Evolutionary conservation across 2,797 vertebrate species (phyloP).

Genomic region (Borostomias antarcticus): DNA sequence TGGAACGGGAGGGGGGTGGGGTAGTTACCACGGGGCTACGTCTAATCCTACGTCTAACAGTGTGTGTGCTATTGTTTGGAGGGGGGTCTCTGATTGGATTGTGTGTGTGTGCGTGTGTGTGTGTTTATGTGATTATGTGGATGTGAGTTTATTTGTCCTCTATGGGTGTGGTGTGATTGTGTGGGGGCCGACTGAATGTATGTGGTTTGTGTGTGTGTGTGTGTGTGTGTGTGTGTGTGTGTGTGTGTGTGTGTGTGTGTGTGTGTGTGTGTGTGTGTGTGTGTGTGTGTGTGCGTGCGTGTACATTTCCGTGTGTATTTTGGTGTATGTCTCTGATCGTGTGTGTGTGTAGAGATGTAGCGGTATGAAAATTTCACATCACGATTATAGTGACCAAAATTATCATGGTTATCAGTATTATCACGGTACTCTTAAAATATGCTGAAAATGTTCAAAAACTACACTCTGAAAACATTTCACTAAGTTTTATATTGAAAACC

Average conservation of each 20-base stretch:
- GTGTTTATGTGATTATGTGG: no score
- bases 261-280: conserved; percentile 6
- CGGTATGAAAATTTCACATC: no score
- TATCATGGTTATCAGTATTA: no score
- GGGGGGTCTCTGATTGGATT: not conserved
- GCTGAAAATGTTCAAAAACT: no score
- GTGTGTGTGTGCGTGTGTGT: conserved; percentile 22
- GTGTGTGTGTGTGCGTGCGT: conserved; percentile 23
- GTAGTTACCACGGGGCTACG: not conserved
- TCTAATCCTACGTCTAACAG: conserved; percentile 6
- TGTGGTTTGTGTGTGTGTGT: conserved; percentile 23
- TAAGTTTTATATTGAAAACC: no score
- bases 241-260: conserved; percentile 15
- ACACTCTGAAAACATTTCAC: no score
- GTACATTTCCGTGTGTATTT: no score
- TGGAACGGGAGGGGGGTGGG: not conserved
- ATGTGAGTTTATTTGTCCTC: no score
- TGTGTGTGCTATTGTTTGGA: conserved; percentile 11
- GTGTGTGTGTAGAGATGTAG: no score
- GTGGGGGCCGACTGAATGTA: not conserved
- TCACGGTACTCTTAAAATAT: no score
- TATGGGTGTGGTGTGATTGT: conserved; percentile 2
- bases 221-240: not conserved
- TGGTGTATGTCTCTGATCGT: no score
- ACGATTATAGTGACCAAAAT: no score